Conservation (phyloP, 2,888 invertebrate species). For the Diplolepis rosae region DNA sequence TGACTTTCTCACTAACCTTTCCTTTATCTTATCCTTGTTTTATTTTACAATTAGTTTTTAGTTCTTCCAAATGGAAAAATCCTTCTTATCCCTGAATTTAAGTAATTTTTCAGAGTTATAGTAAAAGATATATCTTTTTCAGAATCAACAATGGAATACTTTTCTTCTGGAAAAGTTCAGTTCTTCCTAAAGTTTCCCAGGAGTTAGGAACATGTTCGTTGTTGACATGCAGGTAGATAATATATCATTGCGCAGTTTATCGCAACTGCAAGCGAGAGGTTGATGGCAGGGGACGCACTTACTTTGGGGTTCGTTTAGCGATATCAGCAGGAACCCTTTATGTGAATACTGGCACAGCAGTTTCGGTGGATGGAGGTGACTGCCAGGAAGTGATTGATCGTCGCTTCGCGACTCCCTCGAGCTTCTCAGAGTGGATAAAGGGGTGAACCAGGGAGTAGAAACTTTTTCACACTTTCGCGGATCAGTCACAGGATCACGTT, state of each 20-base stretch:
- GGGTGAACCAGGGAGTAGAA: conserved; percentile 60
- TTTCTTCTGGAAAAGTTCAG: background rate
- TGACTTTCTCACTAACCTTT: conserved; percentile 36
- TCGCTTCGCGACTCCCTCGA: conserved; percentile 65
- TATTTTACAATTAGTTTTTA: too few species aligned
- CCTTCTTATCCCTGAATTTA: background rate
- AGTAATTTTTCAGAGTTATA: background rate
- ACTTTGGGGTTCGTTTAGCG: conserved; percentile 49
- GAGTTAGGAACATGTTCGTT: conserved; percentile 35
- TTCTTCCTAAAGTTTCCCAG: conserved; percentile 11
- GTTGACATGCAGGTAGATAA: conserved; percentile 8
- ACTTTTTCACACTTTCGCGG: conserved; percentile 68
- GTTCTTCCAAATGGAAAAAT: too few species aligned
- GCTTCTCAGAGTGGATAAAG: conserved; percentile 64
- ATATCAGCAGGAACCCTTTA: conserved; percentile 57
- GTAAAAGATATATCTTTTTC: background rate
- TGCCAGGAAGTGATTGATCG: conserved; percentile 67
- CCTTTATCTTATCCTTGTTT: too few species aligned
- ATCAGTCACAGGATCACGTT: conserved; percentile 68
- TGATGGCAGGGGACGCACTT: conserved; percentile 45
- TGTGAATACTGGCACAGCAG: conserved; percentile 50
- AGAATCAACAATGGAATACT: background rate
- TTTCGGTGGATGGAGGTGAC: conserved; percentile 9
- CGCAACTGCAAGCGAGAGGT: conserved; percentile 26
- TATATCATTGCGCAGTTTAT: conserved; percentile 28